These are phyloP conservation scores for Clarias batrachus DNA, from an alignment of 2,113 vertebrate genomes.

Conservation along the genomic window DNA sequence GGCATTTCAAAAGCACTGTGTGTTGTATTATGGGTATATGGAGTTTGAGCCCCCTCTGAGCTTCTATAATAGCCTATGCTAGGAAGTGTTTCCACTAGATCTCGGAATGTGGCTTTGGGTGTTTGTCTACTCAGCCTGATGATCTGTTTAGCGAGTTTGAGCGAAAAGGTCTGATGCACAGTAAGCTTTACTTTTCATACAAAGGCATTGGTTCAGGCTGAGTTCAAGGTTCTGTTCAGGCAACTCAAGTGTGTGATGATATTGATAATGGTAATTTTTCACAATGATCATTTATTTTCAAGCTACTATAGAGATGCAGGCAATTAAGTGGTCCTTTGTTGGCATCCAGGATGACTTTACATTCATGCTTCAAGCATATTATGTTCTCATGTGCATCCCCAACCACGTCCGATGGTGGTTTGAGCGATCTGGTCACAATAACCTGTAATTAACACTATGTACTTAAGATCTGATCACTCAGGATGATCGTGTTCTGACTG, in stretches of 20 bases:
- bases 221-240: not conserved
- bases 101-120: not conserved
- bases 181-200: not conserved
- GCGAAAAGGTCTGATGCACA: not conserved
- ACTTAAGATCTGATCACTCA: not conserved
- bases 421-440: no score
- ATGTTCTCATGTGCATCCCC: not conserved
- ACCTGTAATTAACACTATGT: not conserved
- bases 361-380: not conserved
- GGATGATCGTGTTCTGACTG: no score
- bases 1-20: not conserved
- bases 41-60: not conserved
- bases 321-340: no score
- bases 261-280: not conserved
- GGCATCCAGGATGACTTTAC: not conserved
- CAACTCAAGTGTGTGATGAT: not conserved
- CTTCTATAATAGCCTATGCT: not conserved
- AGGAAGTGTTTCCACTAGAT: not conserved
- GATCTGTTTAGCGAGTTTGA: not conserved
- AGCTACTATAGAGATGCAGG: no score
- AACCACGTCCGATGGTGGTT: not conserved
- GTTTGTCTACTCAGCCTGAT: not conserved
- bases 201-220: not conserved
- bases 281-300: no score
- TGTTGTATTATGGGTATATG: not conserved